Conservation (phyloP, 2,113 vertebrate species). For the Tachycineta bicolor region DNA sequence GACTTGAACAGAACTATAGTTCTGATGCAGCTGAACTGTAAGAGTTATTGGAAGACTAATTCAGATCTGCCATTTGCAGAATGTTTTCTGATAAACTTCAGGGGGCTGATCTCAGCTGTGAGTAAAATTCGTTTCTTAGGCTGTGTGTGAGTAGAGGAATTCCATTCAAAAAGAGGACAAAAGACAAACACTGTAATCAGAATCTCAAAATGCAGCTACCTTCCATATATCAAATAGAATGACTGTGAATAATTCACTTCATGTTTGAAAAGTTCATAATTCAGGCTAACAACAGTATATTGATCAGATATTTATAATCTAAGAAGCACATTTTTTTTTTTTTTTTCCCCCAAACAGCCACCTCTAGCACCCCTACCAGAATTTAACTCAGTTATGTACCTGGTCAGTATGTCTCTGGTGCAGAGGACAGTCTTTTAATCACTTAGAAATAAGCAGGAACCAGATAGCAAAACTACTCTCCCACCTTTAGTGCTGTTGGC, state of each 20-base stretch:
- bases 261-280: background rate
- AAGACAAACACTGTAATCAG: background rate
- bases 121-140: background rate
- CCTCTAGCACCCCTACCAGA: background rate
- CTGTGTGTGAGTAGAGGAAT: background rate
- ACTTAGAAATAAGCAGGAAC: background rate
- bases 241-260: background rate
- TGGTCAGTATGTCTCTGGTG: background rate
- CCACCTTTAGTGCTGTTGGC: background rate
- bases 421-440: background rate
- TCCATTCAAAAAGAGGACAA: background rate
- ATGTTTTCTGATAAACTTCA: background rate
- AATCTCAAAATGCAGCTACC: background rate
- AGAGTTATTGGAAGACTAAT: background rate
- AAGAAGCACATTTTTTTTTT: background rate
- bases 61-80: background rate
- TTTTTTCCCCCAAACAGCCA: background rate
- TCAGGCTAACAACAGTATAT: background rate
- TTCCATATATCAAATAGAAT: background rate
- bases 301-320: background rate
- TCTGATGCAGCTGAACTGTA: background rate
- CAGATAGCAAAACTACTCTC: slow-evolving; percentile 10
- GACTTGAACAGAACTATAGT: background rate
- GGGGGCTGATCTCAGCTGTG: background rate
- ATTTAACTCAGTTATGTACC: background rate